phyloP scores from a whole-genome alignment of 2,113 vertebrate species.

The Ctenomys sociabilis region DNA sequence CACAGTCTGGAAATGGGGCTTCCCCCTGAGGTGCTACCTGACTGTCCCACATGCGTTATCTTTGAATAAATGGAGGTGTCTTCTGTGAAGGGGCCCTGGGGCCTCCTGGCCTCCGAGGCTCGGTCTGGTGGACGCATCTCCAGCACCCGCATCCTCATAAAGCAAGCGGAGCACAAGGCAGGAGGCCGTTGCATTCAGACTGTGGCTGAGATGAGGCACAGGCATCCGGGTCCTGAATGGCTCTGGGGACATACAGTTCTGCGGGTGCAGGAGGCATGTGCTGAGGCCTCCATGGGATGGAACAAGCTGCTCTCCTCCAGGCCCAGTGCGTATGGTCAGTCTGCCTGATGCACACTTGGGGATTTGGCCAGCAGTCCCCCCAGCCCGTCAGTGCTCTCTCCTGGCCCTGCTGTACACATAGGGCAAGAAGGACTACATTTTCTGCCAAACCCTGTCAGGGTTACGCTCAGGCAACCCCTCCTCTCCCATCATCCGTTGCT shows the following conservation, averaged over 20 bases:
- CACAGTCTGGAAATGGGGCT: background rate
- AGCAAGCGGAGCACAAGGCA: background rate
- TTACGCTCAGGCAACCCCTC: background rate
- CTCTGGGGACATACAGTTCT: background rate
- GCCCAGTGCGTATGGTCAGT: background rate
- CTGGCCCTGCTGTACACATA: background rate
- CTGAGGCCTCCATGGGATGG: background rate
- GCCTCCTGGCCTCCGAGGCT: background rate
- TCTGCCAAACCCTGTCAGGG: no score
- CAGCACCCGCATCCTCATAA: background rate
- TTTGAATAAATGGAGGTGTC: background rate
- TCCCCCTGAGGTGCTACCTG: background rate
- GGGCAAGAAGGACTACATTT: background rate
- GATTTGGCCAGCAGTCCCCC: background rate
- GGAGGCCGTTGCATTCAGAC: background rate
- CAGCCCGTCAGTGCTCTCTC: background rate
- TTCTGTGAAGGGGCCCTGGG: background rate
- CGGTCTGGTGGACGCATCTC: background rate
- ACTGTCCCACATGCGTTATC: background rate
- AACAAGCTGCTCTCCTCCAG: background rate
- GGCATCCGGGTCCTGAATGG: background rate
- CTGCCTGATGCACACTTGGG: background rate
- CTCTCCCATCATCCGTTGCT: no score
- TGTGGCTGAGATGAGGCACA: rapidly evolving
- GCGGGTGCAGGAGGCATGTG: background rate